phyloP scores from a whole-genome alignment of 2,888 invertebrate species.

The Loripinus fragilis region DNA sequence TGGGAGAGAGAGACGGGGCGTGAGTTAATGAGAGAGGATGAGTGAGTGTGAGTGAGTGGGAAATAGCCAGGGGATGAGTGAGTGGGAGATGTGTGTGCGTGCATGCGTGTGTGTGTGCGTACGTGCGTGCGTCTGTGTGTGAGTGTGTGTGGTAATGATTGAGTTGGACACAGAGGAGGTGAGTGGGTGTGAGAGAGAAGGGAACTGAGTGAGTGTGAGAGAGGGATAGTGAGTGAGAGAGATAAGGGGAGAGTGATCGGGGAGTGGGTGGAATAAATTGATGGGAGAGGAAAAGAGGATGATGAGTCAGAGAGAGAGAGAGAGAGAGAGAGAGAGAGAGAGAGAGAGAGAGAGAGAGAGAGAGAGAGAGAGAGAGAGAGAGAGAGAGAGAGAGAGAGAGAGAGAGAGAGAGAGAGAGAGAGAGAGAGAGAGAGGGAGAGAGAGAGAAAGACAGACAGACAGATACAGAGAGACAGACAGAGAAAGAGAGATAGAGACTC shows the following conservation, averaged over 20 bases:
- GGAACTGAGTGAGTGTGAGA: too few species aligned
- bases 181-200: too few species aligned
- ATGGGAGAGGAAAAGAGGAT: too few species aligned
- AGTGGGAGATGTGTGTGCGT: too few species aligned
- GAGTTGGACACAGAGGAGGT: not conserved
- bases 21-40: not conserved
- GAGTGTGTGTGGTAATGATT: not conserved
- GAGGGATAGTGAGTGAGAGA: not conserved
- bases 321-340: constrained; percentile 8
- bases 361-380: constrained; percentile 8
- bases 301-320: not conserved
- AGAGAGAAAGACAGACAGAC: too few species aligned
- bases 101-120: too few species aligned
- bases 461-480: too few species aligned
- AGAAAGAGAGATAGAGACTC: too few species aligned
- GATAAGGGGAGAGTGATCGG: not conserved
- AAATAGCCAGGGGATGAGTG: not conserved
- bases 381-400: constrained; percentile 8
- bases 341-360: constrained; percentile 8
- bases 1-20: not conserved
- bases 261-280: too few species aligned
- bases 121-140: too few species aligned
- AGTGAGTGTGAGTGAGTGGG: not conserved
- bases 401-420: constrained; percentile 4
- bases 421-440: constrained; percentile 2